Conservation (phyloP, 1,140 invertebrate genomes). For the Zaprionus inermis region DNA sequence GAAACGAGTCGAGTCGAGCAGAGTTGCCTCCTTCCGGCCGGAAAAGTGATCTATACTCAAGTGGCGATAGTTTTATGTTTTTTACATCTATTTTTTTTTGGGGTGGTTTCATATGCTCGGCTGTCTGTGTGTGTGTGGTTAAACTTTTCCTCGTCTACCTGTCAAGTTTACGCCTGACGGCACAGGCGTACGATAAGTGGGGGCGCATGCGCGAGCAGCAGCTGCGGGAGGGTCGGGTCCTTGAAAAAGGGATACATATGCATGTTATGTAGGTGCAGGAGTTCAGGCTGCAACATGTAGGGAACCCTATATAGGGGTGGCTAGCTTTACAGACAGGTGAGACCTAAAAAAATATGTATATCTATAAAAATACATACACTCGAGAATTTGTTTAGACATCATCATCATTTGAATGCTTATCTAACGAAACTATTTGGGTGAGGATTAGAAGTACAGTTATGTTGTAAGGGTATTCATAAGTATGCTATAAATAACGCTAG, state of each 20-base stretch:
- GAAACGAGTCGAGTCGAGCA: conserved; percentile 3
- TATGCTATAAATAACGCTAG: conserved; percentile 20
- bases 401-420: conserved; percentile 50
- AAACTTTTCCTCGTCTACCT: conserved; percentile 72
- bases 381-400: conserved; percentile 57
- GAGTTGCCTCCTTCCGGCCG: conserved; percentile 58
- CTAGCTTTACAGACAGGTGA: conserved; percentile 63
- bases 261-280: conserved; percentile 2
- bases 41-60: conserved; percentile 68
- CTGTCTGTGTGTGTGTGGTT: not conserved
- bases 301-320: conserved; percentile 55
- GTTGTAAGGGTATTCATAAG: not conserved
- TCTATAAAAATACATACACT: conserved; percentile 28
- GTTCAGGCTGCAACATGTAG: conserved; percentile 55
- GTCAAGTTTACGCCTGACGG: conserved; percentile 79
- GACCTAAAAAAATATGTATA: conserved; percentile 28
- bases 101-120: conserved; percentile 4
- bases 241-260: conserved; percentile 60
- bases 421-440: conserved; percentile 42
- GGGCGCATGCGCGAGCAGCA: conserved; percentile 32
- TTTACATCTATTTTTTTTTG: conserved; percentile 30
- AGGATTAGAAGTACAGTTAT: conserved; percentile 46
- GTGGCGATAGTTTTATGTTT: conserved; percentile 46
- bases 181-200: conserved; percentile 62
- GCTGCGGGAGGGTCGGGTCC: conserved; percentile 65